A percentile compares a stretch with the other conserved stretches of the same genome.
These are phyloP conservation scores for Orbicella faveolata DNA, from an alignment of 64 coral and sea anemone genomes.

Conservation along the genomic window DNA sequence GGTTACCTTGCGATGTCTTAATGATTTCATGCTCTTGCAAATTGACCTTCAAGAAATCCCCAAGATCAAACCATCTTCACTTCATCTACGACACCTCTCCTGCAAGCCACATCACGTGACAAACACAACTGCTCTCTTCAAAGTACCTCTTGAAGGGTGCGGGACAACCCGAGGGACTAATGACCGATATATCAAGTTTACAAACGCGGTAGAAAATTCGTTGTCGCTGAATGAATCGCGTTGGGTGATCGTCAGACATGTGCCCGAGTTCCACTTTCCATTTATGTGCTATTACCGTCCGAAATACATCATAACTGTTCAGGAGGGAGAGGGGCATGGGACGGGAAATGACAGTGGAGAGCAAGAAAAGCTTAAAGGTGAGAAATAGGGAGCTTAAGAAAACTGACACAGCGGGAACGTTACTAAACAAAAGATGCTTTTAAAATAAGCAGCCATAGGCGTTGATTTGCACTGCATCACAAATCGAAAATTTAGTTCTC, in stretches of 20 bases:
- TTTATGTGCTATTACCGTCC: constrained; percentile 12
- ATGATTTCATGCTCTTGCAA: not conserved
- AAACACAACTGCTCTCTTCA: not conserved
- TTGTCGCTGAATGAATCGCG: not conserved
- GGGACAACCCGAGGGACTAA: not conserved
- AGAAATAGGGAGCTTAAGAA: not conserved
- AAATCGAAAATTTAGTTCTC: too few species aligned
- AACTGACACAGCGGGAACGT: too few species aligned
- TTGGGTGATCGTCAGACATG: not conserved
- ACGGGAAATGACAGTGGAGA: not conserved
- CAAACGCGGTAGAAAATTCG: constrained; percentile 18
- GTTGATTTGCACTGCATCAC: too few species aligned
- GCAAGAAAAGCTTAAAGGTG: constrained; percentile 1
- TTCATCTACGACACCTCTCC: not conserved
- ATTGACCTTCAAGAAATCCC: constrained; percentile 20
- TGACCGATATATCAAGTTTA: not conserved
- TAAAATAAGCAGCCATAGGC: too few species aligned
- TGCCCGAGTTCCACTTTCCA: not conserved
- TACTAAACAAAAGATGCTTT: too few species aligned
- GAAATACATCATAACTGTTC: not conserved
- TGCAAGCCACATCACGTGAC: constrained; percentile 2
- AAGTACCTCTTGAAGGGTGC: constrained; percentile 20
- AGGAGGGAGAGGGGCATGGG: not conserved
- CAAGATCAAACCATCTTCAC: not conserved
- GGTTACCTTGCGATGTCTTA: not conserved